A percentile compares a stretch with the other conserved stretches of the same genome.
Conservation (phyloP, 2,797 vertebrate genomes). For the Lerista edwardsae region DNA sequence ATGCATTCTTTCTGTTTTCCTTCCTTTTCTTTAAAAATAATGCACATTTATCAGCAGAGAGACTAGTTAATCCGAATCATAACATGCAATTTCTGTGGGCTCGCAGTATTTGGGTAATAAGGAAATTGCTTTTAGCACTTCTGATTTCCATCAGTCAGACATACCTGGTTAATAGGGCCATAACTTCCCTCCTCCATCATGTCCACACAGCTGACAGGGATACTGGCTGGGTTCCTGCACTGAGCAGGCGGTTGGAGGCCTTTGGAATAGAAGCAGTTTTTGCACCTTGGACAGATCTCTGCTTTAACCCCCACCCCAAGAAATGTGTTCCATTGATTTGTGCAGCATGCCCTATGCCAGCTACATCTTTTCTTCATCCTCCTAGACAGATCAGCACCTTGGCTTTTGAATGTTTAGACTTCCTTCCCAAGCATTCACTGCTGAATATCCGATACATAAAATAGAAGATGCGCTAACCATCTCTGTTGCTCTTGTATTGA, state of each 20-base stretch:
- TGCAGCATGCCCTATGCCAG: too few species aligned
- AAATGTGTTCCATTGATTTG: not conserved
- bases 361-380: not conserved
- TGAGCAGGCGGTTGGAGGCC: too few species aligned
- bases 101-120: not conserved
- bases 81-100: not conserved
- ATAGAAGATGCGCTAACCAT: not conserved
- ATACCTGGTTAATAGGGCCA: not conserved
- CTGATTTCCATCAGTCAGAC: not conserved
- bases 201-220: not conserved
- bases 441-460: not conserved
- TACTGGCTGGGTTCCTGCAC: not conserved
- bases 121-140: not conserved
- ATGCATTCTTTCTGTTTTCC: too few species aligned
- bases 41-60: not conserved
- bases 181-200: too few species aligned
- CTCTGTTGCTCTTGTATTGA: too few species aligned
- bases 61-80: not conserved
- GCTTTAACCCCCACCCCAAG: not conserved
- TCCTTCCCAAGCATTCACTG: not conserved
- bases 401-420: not conserved
- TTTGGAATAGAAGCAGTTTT: not conserved
- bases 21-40: too few species aligned
- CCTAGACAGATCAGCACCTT: not conserved
- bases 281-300: not conserved